Evolutionary conservation across 2,888 invertebrate species (phyloP).

Genomic region (Pogonocherus hispidulus): DNA sequence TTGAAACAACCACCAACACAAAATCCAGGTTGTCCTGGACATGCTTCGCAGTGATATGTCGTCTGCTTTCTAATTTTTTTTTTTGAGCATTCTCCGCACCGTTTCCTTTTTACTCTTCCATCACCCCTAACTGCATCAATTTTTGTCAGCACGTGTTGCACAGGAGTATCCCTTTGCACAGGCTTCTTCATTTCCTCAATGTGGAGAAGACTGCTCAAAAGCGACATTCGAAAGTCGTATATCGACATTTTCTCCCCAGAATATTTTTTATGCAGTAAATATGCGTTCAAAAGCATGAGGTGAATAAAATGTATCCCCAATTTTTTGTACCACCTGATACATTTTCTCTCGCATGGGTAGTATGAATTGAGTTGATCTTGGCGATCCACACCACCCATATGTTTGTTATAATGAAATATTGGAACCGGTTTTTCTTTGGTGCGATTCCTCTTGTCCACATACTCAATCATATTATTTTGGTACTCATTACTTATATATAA

Average conservation of each 20-base stretch:
- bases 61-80: not conserved
- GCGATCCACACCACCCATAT: too few relatives aligned
- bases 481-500: too few relatives aligned
- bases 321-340: conserved; percentile 52
- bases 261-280: conserved; percentile 33
- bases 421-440: too few relatives aligned
- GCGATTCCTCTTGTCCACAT: too few relatives aligned
- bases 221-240: conserved; percentile 21
- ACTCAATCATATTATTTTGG: too few relatives aligned
- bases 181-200: too few relatives aligned
- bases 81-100: not conserved
- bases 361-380: conserved; percentile 55
- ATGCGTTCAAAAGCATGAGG: conserved; percentile 35
- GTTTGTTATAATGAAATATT: too few relatives aligned
- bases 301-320: conserved; percentile 43
- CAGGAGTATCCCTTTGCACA: too few relatives aligned
- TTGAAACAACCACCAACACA: not conserved
- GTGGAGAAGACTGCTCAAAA: too few relatives aligned
- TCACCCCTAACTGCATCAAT: too few relatives aligned
- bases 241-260: conserved; percentile 2
- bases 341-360: conserved; percentile 51
- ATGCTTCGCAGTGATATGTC: not conserved
- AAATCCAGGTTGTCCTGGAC: not conserved
- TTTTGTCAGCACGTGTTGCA: too few relatives aligned
- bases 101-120: not conserved